These are phyloP conservation scores for Cettia cetti DNA, from an alignment of 2,113 vertebrate genomes.

Conservation along the genomic window DNA sequence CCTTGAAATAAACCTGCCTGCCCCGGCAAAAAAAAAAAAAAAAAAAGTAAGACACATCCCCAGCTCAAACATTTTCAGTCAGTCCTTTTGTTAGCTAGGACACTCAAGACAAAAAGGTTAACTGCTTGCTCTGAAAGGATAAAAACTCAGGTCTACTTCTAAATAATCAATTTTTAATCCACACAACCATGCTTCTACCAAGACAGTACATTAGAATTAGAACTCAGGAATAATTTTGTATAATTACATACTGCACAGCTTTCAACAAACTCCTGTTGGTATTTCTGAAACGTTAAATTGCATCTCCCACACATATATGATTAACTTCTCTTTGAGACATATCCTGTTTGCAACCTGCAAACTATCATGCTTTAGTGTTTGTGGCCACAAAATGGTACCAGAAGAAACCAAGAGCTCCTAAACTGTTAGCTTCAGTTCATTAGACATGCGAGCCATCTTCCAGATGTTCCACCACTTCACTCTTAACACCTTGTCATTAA, in stretches of 20 bases:
- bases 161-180: not conserved
- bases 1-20: not conserved
- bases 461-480: not conserved
- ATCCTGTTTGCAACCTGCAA: not conserved
- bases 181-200: not conserved
- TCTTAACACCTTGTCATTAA: not conserved
- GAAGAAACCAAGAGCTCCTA: not conserved
- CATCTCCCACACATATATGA: not conserved
- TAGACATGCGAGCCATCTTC: not conserved
- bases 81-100: not conserved
- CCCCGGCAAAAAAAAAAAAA: accelerated
- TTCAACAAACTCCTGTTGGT: not conserved
- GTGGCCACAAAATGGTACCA: not conserved
- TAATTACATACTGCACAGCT: not conserved
- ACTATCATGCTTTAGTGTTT: not conserved
- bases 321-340: not conserved
- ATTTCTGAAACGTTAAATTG: not conserved
- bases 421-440: not conserved
- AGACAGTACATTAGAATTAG: not conserved
- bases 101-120: not conserved
- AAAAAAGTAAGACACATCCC: not conserved
- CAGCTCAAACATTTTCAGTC: not conserved
- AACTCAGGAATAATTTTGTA: not conserved
- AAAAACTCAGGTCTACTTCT: not conserved
- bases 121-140: not conserved